Conservation (phyloP, 2,113 vertebrate genomes). For the Gambusia holbrooki region DNA sequence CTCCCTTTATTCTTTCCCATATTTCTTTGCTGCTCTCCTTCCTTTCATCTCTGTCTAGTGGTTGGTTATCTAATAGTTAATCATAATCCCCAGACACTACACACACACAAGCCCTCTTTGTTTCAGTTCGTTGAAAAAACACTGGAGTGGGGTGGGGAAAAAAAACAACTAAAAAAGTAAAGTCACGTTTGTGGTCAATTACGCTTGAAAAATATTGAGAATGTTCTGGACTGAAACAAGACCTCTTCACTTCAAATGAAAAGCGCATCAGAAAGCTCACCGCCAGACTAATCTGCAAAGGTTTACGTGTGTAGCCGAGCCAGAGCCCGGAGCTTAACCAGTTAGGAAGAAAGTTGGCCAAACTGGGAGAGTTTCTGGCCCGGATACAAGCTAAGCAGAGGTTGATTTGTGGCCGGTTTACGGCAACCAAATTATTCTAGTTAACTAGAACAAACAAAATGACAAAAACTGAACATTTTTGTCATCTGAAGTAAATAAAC, state of each 20-base stretch:
- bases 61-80: constrained; percentile 56
- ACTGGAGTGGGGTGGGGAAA: constrained; percentile 32
- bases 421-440: constrained; percentile 12
- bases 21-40: not conserved
- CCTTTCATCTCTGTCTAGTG: not conserved
- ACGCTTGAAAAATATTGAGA: constrained; percentile 73
- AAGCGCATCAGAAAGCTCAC: constrained; percentile 59
- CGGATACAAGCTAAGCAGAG: constrained; percentile 59
- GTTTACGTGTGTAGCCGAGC: constrained; percentile 55
- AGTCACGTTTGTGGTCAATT: constrained; percentile 71
- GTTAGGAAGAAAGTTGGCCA: constrained; percentile 47
- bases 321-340: constrained; percentile 39
- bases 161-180: constrained; percentile 34
- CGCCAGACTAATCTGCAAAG: constrained; percentile 62
- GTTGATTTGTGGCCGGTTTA: constrained; percentile 63
- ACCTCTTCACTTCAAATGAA: constrained; percentile 67
- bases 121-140: constrained; percentile 43
- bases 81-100: constrained; percentile 50
- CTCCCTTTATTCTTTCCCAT: not conserved
- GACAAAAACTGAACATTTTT: too few species aligned
- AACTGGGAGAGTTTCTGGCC: constrained; percentile 52
- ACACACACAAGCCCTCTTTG: constrained; percentile 67
- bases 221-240: constrained; percentile 60
- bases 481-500: too few species aligned
- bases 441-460: too few species aligned